Evolutionary conservation across 2,888 invertebrate genomes (phyloP), one percentile per base, ranked within the genome.

Genomic region (Mythimna lalbum): DNA sequence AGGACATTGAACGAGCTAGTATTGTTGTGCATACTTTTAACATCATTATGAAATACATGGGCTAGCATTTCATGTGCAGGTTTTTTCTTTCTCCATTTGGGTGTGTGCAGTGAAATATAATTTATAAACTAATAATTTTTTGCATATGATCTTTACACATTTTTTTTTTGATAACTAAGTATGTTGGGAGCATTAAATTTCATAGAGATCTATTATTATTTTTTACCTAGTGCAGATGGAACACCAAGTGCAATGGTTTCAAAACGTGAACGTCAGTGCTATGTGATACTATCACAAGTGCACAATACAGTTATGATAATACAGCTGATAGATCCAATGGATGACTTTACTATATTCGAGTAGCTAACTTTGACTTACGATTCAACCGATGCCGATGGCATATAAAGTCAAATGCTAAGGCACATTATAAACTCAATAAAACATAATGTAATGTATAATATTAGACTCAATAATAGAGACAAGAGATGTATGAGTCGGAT

Each of bases 281-380:
- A 7, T 47, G 36, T 64, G 39, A 39, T 23, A 61, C 50, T n/a
- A 43, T 53, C 52, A 67, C 39, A 67, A 19, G 63, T 63, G 67
- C 33, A 64, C 50, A 52, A 63, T 78, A 66, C 66, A 31, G n/a
- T 63, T n/a, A 39, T 52, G n/a, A 43, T 33, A 39, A 33, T 55
- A 55, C 33, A 33, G 14, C 49, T 62, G n/a, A 9, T 21, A 21
- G 6, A 14, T 39, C 36, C 17, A 61, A 49, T 23, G 5, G n/a
- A 12, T 62, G 17, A 60, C n/a, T 39, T 52, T 36, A 21, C 61
- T 62, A 63, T 50, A 43, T 60, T 21, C 19, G 39, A n/a, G 6
- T 33, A 23, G 53, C 69, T 69, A 73, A 64, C 43, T 72, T 74
- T 68, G 59, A 76, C 74, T 75, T 63, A 75, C 74, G 53, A 63